Conservation (phyloP, 2,113 vertebrate species). For the Dasyornis broadbenti region DNA sequence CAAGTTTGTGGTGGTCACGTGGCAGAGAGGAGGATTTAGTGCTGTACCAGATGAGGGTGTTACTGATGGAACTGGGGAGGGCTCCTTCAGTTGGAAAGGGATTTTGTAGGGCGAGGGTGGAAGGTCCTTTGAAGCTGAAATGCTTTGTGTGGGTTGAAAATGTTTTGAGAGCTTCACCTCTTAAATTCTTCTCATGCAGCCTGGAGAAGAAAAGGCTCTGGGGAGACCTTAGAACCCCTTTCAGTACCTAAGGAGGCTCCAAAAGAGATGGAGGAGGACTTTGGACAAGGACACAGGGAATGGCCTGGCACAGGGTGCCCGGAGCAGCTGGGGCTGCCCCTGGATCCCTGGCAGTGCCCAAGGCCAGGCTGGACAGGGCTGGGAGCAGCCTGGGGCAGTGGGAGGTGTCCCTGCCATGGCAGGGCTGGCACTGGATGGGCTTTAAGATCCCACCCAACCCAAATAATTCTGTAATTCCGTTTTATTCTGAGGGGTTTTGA, state of each 20-base stretch:
- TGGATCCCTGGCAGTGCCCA: neutral
- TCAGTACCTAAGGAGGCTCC: neutral
- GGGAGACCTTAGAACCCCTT: neutral
- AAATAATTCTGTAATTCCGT: neutral
- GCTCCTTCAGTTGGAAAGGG: neutral
- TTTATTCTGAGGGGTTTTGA: neutral
- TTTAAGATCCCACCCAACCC: neutral
- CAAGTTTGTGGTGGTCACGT: neutral
- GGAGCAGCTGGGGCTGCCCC: neutral
- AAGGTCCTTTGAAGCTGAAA: neutral
- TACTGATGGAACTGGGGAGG: neutral
- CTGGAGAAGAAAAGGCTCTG: neutral
- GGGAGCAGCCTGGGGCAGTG: neutral
- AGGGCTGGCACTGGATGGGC: fast-evolving
- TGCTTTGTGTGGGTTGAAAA: neutral
- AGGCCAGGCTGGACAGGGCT: neutral
- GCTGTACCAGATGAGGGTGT: neutral
- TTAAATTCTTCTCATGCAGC: neutral
- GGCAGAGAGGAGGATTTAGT: neutral
- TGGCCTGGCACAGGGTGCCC: neutral
- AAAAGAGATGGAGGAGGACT: neutral
- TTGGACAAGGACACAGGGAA: neutral
- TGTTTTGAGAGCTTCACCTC: neutral
- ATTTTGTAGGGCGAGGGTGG: neutral
- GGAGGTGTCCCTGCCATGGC: neutral